Conservation (phyloP, 2,797 vertebrate genomes). For the Pseudocheirus occidentalis region DNA sequence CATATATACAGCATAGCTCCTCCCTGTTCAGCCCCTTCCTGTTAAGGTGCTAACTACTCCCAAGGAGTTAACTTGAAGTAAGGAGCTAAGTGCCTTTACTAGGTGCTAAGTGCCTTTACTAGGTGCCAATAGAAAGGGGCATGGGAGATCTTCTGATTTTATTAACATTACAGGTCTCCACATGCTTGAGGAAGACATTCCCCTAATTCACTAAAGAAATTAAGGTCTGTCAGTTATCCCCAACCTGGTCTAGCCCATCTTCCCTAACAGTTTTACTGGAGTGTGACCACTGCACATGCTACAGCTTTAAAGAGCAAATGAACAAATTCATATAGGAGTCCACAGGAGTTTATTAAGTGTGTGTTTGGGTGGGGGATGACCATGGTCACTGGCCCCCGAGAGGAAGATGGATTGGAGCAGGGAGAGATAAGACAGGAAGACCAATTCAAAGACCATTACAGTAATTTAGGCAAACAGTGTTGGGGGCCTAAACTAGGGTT, state of each 20-base stretch:
- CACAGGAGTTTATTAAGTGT: not conserved
- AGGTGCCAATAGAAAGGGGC: too few species aligned
- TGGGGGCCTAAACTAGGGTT: not conserved
- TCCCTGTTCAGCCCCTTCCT: too few species aligned
- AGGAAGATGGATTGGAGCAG: not conserved
- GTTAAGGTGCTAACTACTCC: too few species aligned
- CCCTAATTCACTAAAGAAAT: not conserved
- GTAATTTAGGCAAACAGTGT: not conserved
- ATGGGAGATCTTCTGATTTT: too few species aligned
- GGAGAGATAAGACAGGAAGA: not conserved
- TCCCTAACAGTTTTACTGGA: not conserved
- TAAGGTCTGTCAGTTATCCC: not conserved
- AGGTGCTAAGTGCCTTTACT: too few species aligned
- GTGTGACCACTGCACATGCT: not conserved
- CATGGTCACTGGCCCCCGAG: not conserved
- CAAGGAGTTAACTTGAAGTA: too few species aligned
- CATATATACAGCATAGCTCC: too few species aligned
- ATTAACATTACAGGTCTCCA: too few species aligned
- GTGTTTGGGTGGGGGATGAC: not conserved
- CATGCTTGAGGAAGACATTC: not conserved
- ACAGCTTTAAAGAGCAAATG: not conserved
- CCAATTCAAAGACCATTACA: not conserved
- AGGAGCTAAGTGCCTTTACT: too few species aligned
- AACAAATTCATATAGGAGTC: not conserved
- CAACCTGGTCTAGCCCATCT: not conserved